phyloP scores from a whole-genome alignment of 2,888 invertebrate species.

The Thereva unica region DNA sequence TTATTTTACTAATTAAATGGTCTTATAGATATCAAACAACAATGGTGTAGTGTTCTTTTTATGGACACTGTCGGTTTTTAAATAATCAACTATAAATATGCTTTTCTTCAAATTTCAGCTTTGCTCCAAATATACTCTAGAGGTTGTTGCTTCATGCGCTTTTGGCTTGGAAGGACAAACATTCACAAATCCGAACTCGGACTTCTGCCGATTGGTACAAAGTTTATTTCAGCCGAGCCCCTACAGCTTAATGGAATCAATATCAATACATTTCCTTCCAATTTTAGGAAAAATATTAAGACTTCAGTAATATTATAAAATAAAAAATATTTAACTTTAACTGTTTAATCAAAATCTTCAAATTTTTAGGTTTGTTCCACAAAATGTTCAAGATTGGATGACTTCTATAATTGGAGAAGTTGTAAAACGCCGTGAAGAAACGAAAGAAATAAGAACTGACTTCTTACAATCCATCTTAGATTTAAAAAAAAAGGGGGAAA shows the following conservation, averaged over 20 bases:
- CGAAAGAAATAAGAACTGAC: slow-evolving; percentile 12
- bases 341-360: neutral
- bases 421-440: neutral
- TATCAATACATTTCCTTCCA: neutral
- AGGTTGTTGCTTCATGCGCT: slow-evolving; percentile 17
- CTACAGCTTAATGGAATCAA: slow-evolving; percentile 7
- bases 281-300: neutral
- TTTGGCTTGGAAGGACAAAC: slow-evolving; percentile 15
- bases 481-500: slow-evolving; percentile 1
- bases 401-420: neutral
- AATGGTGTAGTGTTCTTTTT: too few relatives aligned
- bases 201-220: slow-evolving; percentile 4
- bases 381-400: slow-evolving; percentile 10
- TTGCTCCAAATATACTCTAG: slow-evolving; percentile 11
- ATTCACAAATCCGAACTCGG: neutral
- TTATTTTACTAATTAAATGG: too few relatives aligned
- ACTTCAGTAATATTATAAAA: neutral
- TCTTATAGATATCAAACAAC: too few relatives aligned
- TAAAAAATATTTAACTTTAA: neutral
- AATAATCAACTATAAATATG: too few relatives aligned
- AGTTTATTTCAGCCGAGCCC: slow-evolving; percentile 6
- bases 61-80: too few relatives aligned
- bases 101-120: neutral
- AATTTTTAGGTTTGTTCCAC: slow-evolving; percentile 15
- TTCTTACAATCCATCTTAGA: slow-evolving; percentile 13